Conservation (phyloP, 2,888 invertebrate genomes). For the Drosophila birchii region DNA sequence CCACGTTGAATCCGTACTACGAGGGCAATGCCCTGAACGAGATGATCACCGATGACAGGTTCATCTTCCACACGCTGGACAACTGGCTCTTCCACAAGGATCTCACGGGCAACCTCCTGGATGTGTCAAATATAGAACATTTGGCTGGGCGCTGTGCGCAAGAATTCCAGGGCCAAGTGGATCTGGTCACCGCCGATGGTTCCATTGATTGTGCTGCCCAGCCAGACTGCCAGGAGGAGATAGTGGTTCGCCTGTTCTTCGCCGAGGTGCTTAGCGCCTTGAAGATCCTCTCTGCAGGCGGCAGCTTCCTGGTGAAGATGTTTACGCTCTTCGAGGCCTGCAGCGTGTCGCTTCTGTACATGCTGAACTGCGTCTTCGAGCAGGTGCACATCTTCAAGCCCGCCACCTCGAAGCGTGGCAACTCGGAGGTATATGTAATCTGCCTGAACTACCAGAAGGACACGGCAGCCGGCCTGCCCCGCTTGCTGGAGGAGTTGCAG, state of each 20-base stretch:
- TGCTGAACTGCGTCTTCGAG: conserved; percentile 91
- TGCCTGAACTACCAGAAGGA: conserved; percentile 86
- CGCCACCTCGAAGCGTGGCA: conserved; percentile 96
- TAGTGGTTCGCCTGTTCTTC: conserved; percentile 91
- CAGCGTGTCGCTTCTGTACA: conserved; percentile 91
- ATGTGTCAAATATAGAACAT: conserved; percentile 88
- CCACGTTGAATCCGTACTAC: conserved; percentile 95
- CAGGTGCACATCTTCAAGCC: conserved; percentile 93
- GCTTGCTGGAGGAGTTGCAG: conserved; percentile 65
- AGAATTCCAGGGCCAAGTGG: conserved; percentile 82
- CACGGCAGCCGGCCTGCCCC: conserved; percentile 53
- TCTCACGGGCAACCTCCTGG: conserved; percentile 93
- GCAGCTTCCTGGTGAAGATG: conserved; percentile 93
- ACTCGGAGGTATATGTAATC: conserved; percentile 96
- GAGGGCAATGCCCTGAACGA: conserved; percentile 91
- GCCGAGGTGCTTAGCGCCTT: conserved; percentile 93
- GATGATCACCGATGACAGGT: conserved; percentile 91
- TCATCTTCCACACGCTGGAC: conserved; percentile 90
- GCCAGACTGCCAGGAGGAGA: conserved; percentile 94
- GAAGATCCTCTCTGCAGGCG: conserved; percentile 88
- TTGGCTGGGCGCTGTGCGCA: conserved; percentile 86
- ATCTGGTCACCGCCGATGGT: conserved; percentile 96
- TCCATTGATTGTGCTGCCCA: conserved; percentile 94
- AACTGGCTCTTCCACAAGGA: conserved; percentile 95
- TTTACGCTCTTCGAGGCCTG: conserved; percentile 95